Evolutionary conservation across 2,888 invertebrate species (phyloP).

Genomic region (Xestia rhomboidea): DNA sequence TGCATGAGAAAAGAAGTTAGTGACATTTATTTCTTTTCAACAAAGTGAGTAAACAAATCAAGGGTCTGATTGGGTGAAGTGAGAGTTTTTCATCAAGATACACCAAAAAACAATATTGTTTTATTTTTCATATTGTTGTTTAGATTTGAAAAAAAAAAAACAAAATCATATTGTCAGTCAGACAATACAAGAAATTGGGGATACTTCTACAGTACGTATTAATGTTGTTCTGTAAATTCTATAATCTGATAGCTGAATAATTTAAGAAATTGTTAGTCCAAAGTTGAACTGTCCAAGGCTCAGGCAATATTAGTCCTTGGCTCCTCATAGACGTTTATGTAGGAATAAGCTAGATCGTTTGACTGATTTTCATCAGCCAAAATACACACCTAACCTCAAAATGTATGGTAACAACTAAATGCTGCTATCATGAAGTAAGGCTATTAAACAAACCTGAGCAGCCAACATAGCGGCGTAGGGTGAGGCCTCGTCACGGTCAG

Average conservation of each 20-base stretch:
- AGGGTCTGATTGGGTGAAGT: too few species aligned
- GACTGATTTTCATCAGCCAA: constrained; percentile 14
- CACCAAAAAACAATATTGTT: not conserved
- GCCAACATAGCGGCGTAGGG: constrained; percentile 99
- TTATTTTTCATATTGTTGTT: too few species aligned
- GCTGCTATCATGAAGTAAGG: constrained; percentile 11
- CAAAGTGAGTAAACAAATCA: not conserved
- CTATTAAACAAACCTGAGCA: constrained; percentile 94
- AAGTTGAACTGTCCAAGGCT: not conserved
- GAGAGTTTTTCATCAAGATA: not conserved
- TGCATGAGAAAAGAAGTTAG: not conserved
- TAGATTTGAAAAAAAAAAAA: too few species aligned
- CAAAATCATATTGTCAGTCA: not conserved
- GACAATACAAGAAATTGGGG: not conserved
- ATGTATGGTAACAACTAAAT: constrained; percentile 6
- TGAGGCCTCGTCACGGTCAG: constrained; percentile 99
- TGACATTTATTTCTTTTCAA: not conserved
- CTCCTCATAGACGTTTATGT: too few species aligned
- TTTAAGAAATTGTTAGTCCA: too few species aligned
- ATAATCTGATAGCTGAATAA: not conserved
- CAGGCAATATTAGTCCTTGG: not conserved
- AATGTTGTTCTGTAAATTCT: not conserved
- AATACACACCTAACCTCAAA: constrained; percentile 75
- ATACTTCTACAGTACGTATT: not conserved
- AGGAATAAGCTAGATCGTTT: not conserved